Conservation (phyloP, 2,888 invertebrate species). For the Petrolisthes manimaculis region DNA sequence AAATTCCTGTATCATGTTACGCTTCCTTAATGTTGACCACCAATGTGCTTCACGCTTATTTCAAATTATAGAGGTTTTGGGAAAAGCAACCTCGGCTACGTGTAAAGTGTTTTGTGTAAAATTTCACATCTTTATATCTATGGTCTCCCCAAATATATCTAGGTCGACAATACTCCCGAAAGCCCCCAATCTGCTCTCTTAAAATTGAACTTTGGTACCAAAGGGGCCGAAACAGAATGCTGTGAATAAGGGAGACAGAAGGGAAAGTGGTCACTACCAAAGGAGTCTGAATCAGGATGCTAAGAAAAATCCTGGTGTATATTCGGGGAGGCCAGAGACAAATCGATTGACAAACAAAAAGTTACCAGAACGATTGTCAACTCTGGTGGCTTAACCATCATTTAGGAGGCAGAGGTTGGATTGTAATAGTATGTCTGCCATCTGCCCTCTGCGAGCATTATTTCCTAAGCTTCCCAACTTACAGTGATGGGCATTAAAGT, state of each 20-base stretch:
- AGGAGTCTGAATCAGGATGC: not conserved
- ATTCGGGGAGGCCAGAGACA: not conserved
- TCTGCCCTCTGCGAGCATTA: not conserved
- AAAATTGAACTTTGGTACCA: not conserved
- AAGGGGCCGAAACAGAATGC: not conserved
- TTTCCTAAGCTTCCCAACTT: not conserved
- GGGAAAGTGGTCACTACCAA: slow-evolving; percentile 1
- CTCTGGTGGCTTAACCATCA: not conserved
- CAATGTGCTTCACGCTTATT: not conserved
- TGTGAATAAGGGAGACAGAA: not conserved
- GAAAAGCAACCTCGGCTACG: not conserved
- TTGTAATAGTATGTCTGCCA: not conserved
- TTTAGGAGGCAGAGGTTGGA: slow-evolving; percentile 9
- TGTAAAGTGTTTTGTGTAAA: not conserved
- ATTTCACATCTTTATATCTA: not conserved
- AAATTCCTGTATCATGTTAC: not conserved
- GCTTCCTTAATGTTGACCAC: not conserved
- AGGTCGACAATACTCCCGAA: not conserved
- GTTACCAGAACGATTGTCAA: slow-evolving; percentile 7
- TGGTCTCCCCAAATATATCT: not conserved
- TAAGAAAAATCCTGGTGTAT: not conserved
- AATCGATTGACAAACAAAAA: not conserved
- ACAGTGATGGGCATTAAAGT: slow-evolving; percentile 13
- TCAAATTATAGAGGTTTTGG: not conserved
- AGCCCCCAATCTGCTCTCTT: not conserved